Percentiles rank a stretch among this genome's conserved stretches.
These are phyloP conservation scores for Hemicordylus capensis DNA, from an alignment of 2,113 vertebrate species.

Conservation along the genomic window DNA sequence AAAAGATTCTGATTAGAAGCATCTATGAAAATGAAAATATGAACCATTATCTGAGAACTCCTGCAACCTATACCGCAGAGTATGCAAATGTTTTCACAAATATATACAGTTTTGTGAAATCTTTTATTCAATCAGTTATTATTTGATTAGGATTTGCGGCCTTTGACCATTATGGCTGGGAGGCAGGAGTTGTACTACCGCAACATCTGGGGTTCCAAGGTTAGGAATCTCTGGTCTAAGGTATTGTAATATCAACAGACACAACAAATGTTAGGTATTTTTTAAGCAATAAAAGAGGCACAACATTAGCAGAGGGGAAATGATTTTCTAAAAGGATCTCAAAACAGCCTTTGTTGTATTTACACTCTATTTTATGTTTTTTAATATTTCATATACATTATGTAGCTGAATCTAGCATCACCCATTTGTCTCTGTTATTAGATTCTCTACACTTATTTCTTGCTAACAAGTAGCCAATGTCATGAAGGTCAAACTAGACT, in stretches of 20 bases:
- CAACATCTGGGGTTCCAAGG: no score
- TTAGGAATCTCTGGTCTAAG: background rate
- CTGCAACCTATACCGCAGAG: background rate
- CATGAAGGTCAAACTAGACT: background rate
- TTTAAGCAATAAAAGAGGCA: no score
- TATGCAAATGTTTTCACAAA: background rate
- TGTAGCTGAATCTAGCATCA: background rate
- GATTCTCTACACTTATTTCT: background rate
- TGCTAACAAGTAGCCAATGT: background rate
- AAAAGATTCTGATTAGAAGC: background rate
- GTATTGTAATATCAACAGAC: background rate
- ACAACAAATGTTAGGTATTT: background rate
- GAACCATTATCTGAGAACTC: background rate
- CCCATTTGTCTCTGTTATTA: background rate
- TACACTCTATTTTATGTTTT: background rate
- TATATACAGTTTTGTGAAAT: background rate
- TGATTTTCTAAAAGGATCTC: no score
- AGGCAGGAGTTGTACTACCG: no score
- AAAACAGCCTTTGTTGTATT: background rate
- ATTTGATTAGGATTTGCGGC: no score
- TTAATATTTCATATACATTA: background rate
- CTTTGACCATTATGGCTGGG: no score
- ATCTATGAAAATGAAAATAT: background rate
- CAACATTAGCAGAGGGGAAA: no score
- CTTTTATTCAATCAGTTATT: rapidly evolving